These are phyloP conservation scores for Boulengeromyrus knoepffleri DNA, from an alignment of 2,113 vertebrate genomes.

Conservation along the genomic window DNA sequence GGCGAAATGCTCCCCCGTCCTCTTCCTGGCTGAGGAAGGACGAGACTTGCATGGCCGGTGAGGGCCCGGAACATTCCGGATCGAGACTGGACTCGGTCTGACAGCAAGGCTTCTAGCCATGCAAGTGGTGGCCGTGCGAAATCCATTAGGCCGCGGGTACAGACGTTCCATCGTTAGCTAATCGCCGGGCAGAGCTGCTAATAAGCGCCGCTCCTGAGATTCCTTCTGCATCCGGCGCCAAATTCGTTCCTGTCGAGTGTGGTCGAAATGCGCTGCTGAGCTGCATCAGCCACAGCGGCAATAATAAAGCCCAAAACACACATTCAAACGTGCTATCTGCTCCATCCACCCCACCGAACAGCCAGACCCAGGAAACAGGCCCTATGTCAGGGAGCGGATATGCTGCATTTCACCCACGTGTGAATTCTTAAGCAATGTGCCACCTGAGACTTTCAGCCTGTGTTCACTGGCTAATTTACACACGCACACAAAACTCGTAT, in stretches of 20 bases:
- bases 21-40: background rate
- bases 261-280: background rate
- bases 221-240: background rate
- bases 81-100: conserved; percentile 14
- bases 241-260: background rate
- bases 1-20: background rate
- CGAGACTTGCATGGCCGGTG: background rate
- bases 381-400: background rate
- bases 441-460: background rate
- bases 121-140: background rate
- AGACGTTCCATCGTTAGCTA: background rate
- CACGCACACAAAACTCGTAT: background rate
- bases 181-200: background rate
- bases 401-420: background rate
- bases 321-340: background rate
- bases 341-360: background rate
- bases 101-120: background rate
- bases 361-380: background rate
- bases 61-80: conserved; percentile 1
- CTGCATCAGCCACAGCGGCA: background rate
- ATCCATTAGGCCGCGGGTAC: background rate
- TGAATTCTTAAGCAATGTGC: background rate
- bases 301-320: background rate
- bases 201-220: background rate
- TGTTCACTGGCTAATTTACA: background rate